Conservation (phyloP, 2,797 vertebrate genomes). For the Distichodus sexfasciatus region DNA sequence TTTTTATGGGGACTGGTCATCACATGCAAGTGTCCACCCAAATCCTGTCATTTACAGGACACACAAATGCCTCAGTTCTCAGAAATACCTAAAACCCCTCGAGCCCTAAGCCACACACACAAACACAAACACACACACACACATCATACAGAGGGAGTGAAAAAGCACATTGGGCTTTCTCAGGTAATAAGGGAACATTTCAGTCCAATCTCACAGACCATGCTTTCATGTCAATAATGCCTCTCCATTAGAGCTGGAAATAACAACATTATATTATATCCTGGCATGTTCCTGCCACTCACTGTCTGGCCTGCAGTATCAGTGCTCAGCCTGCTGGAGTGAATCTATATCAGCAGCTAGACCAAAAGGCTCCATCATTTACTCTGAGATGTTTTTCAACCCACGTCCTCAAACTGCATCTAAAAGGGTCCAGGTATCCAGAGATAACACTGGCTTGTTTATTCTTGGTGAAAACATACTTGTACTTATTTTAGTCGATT, state of each 20-base stretch:
- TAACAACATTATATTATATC: constrained; percentile 53
- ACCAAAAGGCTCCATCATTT: constrained; percentile 13
- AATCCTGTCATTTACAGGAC: too few species aligned
- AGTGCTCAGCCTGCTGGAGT: background rate
- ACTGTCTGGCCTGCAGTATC: background rate
- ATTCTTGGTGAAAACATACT: background rate
- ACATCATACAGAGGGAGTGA: background rate
- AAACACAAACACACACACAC: too few species aligned
- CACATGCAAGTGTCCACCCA: too few species aligned
- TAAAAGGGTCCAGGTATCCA: background rate
- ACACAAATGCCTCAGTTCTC: too few species aligned
- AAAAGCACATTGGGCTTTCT: background rate
- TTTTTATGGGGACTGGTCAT: too few species aligned
- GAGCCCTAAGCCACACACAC: too few species aligned
- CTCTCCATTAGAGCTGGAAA: constrained; percentile 52
- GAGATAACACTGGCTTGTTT: constrained; percentile 5
- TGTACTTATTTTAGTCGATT: background rate
- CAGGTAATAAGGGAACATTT: constrained; percentile 53
- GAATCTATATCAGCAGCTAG: constrained; percentile 17
- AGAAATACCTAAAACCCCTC: too few species aligned
- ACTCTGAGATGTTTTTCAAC: constrained; percentile 16
- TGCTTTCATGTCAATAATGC: constrained; percentile 48
- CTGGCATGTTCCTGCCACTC: constrained; percentile 16
- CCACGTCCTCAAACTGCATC: background rate
- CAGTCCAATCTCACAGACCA: constrained; percentile 43